Evolutionary conservation across 1,140 invertebrate genomes (phyloP).

Genomic region (Orchestia grillus): DNA sequence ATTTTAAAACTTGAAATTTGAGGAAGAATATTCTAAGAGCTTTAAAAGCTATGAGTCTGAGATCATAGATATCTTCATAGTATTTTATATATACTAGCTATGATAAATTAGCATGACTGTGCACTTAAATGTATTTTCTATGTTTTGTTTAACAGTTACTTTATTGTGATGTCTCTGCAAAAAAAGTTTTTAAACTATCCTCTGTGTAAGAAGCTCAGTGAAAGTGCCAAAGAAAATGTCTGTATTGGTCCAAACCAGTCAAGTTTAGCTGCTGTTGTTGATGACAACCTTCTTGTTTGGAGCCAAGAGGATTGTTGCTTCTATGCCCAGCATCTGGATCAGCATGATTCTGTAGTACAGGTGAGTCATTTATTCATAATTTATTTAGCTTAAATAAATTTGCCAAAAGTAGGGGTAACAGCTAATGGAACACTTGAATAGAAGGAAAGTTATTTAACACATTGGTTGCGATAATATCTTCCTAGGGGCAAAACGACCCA

Average conservation of each 20-base stretch:
- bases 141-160: background rate
- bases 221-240: slow-evolving; percentile 28
- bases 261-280: background rate
- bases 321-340: slow-evolving; percentile 14
- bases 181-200: background rate
- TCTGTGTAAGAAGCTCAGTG: slow-evolving; percentile 11
- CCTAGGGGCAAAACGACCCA: no score
- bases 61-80: no score
- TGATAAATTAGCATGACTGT: no score
- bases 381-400: background rate
- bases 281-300: slow-evolving; percentile 26
- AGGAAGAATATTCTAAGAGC: no score
- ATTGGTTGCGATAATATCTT: no score
- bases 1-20: no score
- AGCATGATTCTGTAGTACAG: slow-evolving; percentile 6
- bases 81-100: no score
- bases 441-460: no score
- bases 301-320: slow-evolving; percentile 37
- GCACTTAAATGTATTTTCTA: no score
- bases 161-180: background rate
- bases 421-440: no score
- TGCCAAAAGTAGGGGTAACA: no score
- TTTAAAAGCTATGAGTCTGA: no score
- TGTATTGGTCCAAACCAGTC: background rate
- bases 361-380: background rate